A percentile compares a stretch with the other conserved stretches of the same genome.
phyloP scores from a whole-genome alignment of 2,888 invertebrate genomes.

The Microctonus brassicae region DNA sequence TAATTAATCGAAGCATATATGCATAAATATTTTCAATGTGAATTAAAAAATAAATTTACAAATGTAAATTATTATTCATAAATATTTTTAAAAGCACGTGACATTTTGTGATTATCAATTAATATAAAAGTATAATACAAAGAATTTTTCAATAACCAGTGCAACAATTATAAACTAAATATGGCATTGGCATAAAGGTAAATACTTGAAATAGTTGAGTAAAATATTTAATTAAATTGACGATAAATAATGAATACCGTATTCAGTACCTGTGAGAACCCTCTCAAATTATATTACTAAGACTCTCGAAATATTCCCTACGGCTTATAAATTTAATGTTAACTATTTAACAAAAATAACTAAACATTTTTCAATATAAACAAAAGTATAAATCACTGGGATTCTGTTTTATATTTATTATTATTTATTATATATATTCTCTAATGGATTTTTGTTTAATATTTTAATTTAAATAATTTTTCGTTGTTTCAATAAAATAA shows the following conservation, averaged over 20 bases:
- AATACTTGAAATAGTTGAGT: neutral
- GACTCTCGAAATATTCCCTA: neutral
- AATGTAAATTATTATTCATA: too few species aligned
- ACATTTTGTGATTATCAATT: neutral
- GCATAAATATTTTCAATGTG: neutral
- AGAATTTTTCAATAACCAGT: neutral
- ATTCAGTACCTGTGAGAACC: too few species aligned
- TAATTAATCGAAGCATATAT: neutral
- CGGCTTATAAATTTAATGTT: too few species aligned
- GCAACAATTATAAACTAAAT: neutral
- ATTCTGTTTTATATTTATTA: neutral
- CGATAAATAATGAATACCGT: neutral
- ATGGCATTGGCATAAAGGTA: neutral
- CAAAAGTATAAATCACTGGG: neutral
- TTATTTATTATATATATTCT: neutral
- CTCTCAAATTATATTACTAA: too few species aligned
- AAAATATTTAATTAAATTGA: neutral
- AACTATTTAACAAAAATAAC: too few species aligned
- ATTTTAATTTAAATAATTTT: too few species aligned
- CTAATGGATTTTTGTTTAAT: neutral
- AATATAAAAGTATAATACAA: neutral
- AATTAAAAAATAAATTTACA: neutral
- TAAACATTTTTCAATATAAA: neutral
- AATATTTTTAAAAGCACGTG: neutral
- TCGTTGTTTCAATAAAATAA: too few species aligned